These are phyloP conservation scores for Caenorhabditis becei DNA, from an alignment of 2,888 invertebrate species.

Conservation along the genomic window DNA sequence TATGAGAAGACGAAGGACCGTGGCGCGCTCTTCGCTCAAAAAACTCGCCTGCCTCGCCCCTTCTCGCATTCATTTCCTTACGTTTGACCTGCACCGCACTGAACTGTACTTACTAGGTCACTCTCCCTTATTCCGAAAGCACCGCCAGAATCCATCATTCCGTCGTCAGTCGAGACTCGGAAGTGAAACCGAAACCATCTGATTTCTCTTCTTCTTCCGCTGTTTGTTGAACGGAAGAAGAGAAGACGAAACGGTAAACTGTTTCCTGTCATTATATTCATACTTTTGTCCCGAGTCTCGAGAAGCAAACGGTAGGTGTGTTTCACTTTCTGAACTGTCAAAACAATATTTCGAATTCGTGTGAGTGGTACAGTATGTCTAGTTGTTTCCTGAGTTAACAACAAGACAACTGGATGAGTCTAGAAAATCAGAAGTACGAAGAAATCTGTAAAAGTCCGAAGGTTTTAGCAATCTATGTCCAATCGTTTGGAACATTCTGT, in stretches of 20 bases:
- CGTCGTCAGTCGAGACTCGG: conserved; percentile 34
- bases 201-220: conserved; percentile 50
- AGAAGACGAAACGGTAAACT: conserved; percentile 23
- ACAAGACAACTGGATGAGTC: too few relatives aligned
- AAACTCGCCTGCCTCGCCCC: conserved; percentile 22
- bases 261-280: conserved; percentile 44
- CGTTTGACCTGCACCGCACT: conserved; percentile 55
- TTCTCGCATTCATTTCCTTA: conserved; percentile 43
- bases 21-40: conserved; percentile 48
- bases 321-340: conserved; percentile 21
- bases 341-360: not conserved
- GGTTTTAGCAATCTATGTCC: too few relatives aligned
- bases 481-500: too few relatives aligned
- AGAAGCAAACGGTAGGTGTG: conserved; percentile 5
- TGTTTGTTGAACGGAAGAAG: conserved; percentile 27
- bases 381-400: too few relatives aligned
- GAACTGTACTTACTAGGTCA: conserved; percentile 56
- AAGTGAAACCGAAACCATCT: conserved; percentile 37
- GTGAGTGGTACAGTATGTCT: too few relatives aligned
- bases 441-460: too few relatives aligned
- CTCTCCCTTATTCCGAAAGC: conserved; percentile 37
- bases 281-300: conserved; percentile 24
- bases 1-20: conserved; percentile 14
- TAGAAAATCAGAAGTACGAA: too few relatives aligned
- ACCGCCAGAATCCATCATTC: conserved; percentile 37